phyloP scores from a whole-genome alignment of 1,140 invertebrate species.

The Cataglyphis hispanica region DNA sequence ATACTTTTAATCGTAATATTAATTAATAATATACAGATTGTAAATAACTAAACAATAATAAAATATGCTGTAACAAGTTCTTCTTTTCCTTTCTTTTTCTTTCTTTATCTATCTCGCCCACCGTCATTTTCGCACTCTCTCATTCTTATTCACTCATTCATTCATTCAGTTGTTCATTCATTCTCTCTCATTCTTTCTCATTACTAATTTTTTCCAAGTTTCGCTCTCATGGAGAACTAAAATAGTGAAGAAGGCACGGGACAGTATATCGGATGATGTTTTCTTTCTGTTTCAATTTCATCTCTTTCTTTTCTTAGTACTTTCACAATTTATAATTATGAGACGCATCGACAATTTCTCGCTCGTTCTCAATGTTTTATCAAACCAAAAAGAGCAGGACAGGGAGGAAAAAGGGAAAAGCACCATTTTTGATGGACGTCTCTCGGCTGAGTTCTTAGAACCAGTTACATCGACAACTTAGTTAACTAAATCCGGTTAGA shows the following conservation, averaged over 20 bases:
- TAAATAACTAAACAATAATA: slow-evolving; percentile 87
- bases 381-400: slow-evolving; percentile 42
- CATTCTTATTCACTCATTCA: slow-evolving; percentile 37
- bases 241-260: slow-evolving; percentile 82
- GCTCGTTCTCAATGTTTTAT: not conserved
- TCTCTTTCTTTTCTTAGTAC: not conserved
- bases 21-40: slow-evolving; percentile 86
- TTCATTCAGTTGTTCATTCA: slow-evolving; percentile 42
- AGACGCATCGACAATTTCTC: slow-evolving; percentile 32
- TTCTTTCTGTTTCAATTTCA: slow-evolving; percentile 30
- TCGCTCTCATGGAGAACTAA: slow-evolving; percentile 48
- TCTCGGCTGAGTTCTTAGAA: slow-evolving; percentile 37
- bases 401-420: slow-evolving; percentile 39
- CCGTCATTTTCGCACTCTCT: not conserved
- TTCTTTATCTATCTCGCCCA: slow-evolving; percentile 66
- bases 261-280: slow-evolving; percentile 73
- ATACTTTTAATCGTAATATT: slow-evolving; percentile 86
- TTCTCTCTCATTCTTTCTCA: not conserved
- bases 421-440: slow-evolving; percentile 65
- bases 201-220: slow-evolving; percentile 37
- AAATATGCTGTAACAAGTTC: slow-evolving; percentile 85
- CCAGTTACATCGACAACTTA: slow-evolving; percentile 5
- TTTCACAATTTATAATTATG: slow-evolving; percentile 19
- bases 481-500: not conserved
- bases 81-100: slow-evolving; percentile 57